Conservation (phyloP, 2,888 invertebrate species). For the Orchestes rusci region DNA sequence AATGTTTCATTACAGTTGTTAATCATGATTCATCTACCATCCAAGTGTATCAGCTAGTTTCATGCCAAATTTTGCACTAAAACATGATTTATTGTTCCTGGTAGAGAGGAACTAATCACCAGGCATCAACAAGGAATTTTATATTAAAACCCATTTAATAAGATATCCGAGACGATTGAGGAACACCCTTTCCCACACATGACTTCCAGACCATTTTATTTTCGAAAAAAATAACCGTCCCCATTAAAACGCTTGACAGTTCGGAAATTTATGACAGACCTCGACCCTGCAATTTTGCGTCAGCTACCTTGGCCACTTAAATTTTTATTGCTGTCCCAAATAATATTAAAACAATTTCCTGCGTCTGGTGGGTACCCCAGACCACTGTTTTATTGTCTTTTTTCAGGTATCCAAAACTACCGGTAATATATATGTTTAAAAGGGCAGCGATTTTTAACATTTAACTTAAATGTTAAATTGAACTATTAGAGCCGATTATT, state of each 20-base stretch:
- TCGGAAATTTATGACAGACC: slow-evolving; percentile 19
- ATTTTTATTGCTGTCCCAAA: slow-evolving; percentile 25
- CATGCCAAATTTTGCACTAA: too few species aligned
- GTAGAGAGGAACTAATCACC: too few species aligned
- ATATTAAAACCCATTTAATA: too few species aligned
- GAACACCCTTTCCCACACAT: slow-evolving; percentile 20
- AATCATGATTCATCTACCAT: too few species aligned
- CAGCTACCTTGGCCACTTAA: slow-evolving; percentile 24
- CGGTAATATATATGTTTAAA: slow-evolving; percentile 23
- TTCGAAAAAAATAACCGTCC: slow-evolving; percentile 15
- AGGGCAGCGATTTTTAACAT: slow-evolving; percentile 24
- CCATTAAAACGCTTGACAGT: slow-evolving; percentile 20
- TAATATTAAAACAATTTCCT: slow-evolving; percentile 24
- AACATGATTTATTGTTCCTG: too few species aligned
- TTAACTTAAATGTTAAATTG: slow-evolving; percentile 31
- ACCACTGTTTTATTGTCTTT: slow-evolving; percentile 11
- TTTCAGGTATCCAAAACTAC: slow-evolving; percentile 15
- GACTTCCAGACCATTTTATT: slow-evolving; percentile 9
- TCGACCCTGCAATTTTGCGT: slow-evolving; percentile 23
- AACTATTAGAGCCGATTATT: slow-evolving; percentile 22
- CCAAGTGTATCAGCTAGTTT: too few species aligned
- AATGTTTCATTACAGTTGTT: too few species aligned
- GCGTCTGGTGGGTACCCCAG: slow-evolving; percentile 20
- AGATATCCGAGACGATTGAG: too few species aligned
- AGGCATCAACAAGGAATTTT: too few species aligned